Percentiles rank a stretch among this genome's conserved stretches.
These are phyloP conservation scores for Catotricha subobsoleta DNA, from an alignment of 2,888 invertebrate species.

Conservation along the genomic window DNA sequence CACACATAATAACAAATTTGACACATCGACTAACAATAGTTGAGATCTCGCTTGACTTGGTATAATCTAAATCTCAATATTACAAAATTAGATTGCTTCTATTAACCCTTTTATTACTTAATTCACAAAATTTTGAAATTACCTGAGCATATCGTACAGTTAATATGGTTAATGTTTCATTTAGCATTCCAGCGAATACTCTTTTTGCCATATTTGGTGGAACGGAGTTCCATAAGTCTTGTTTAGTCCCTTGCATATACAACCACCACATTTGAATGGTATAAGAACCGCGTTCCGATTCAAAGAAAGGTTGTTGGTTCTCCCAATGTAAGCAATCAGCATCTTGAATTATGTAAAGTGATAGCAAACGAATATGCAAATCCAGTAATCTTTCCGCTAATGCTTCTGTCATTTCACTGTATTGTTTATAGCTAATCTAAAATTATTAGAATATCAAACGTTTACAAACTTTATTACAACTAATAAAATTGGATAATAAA, in stretches of 20 bases:
- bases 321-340: conserved; percentile 63
- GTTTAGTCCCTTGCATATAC: conserved; percentile 66
- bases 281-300: conserved; percentile 59
- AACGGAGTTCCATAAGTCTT: conserved; percentile 74
- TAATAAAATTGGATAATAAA: conserved; percentile 8
- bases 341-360: conserved; percentile 66
- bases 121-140: conserved; percentile 5
- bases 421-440: conserved; percentile 49
- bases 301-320: conserved; percentile 43
- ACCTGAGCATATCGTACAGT: conserved; percentile 67
- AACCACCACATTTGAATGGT: conserved; percentile 80
- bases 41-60: conserved; percentile 40
- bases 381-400: conserved; percentile 65
- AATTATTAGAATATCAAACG: neutral
- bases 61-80: conserved; percentile 40
- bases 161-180: conserved; percentile 65
- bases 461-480: neutral
- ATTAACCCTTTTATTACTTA: neutral
- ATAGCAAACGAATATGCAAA: conserved; percentile 57
- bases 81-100: conserved; percentile 4
- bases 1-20: conserved; percentile 58
- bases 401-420: conserved; percentile 68
- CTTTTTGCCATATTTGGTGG: conserved; percentile 76
- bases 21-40: conserved; percentile 49
- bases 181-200: conserved; percentile 68